A percentile compares a stretch with the other conserved stretches of the same genome.
These are phyloP conservation scores for Hydrocynus forskahlii DNA, from an alignment of 2,797 vertebrate species.

Conservation along the genomic window DNA sequence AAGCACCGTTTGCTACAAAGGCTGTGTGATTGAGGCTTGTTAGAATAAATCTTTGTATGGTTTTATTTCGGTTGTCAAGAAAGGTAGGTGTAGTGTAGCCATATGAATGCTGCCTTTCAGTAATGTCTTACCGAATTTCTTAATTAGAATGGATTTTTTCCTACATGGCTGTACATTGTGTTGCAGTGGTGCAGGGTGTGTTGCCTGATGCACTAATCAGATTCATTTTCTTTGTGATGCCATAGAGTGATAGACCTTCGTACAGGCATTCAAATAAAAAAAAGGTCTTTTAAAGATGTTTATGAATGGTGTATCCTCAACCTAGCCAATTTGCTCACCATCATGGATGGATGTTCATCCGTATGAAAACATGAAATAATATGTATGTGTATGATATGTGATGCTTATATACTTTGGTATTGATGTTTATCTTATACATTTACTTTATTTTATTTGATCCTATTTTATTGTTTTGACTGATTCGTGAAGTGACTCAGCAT, in stretches of 20 bases:
- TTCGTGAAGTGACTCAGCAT: conserved; percentile 41
- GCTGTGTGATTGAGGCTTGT: too few relatives aligned
- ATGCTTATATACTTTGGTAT: conserved; percentile 51
- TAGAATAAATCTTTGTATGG: too few relatives aligned
- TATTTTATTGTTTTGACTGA: conserved; percentile 24
- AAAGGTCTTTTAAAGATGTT: neutral
- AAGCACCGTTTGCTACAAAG: too few relatives aligned
- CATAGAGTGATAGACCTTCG: conserved; percentile 18
- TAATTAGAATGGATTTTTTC: conserved; percentile 6
- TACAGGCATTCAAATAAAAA: neutral
- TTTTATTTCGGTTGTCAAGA: too few relatives aligned
- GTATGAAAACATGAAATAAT: conserved; percentile 46
- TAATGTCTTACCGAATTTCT: too few relatives aligned
- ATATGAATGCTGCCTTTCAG: too few relatives aligned
- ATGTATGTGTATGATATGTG: conserved; percentile 52
- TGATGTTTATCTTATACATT: conserved; percentile 36
- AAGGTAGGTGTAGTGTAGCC: too few relatives aligned
- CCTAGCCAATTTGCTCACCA: conserved; percentile 25
- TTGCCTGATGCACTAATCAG: conserved; percentile 19
- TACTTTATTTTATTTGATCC: conserved; percentile 24
- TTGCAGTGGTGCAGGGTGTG: conserved; percentile 32
- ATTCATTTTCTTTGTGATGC: conserved; percentile 26
- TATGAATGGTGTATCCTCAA: neutral
- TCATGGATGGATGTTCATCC: conserved; percentile 34
- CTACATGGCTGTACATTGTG: conserved; percentile 26